Conservation (phyloP, 2,888 invertebrate species). For the Keiferia lycopersicella region DNA sequence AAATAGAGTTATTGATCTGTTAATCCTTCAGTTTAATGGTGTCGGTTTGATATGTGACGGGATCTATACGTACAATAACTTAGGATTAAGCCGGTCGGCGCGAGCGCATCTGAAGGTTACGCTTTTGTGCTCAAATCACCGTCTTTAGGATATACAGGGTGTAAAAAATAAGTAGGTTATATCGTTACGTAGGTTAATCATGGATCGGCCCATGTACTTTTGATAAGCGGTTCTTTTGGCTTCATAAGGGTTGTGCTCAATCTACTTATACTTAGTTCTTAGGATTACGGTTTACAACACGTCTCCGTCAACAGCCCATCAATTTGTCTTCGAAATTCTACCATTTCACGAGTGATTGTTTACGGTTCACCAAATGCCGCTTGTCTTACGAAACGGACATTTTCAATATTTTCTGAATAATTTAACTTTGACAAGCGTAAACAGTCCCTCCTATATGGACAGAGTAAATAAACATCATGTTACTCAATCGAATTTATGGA, state of each 20-base stretch:
- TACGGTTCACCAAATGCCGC: slow-evolving; percentile 55
- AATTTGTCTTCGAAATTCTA: slow-evolving; percentile 58
- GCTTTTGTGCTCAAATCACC: slow-evolving; percentile 9
- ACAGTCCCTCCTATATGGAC: slow-evolving; percentile 45
- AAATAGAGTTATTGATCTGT: slow-evolving; percentile 16
- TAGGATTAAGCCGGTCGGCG: slow-evolving; percentile 11
- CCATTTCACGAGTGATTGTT: slow-evolving; percentile 59
- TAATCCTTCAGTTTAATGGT: slow-evolving; percentile 19
- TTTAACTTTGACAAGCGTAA: slow-evolving; percentile 34
- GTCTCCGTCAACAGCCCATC: slow-evolving; percentile 41
- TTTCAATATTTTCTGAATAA: slow-evolving; percentile 30
- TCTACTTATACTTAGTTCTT: too few relatives aligned
- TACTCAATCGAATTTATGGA: slow-evolving; percentile 53
- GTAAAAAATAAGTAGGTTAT: too few relatives aligned
- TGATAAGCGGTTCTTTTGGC: too few relatives aligned
- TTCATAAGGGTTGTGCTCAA: too few relatives aligned
- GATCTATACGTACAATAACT: slow-evolving; percentile 22
- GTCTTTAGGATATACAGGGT: neutral
- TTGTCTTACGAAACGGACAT: slow-evolving; percentile 30
- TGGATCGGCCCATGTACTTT: too few relatives aligned
- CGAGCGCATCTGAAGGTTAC: slow-evolving; percentile 2
- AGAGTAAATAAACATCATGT: slow-evolving; percentile 61
- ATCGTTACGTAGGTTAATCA: too few relatives aligned
- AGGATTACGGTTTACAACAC: slow-evolving; percentile 39
- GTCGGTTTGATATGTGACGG: slow-evolving; percentile 9